phyloP scores from a whole-genome alignment of 2,797 vertebrate species.

The Selene dorsalis region DNA sequence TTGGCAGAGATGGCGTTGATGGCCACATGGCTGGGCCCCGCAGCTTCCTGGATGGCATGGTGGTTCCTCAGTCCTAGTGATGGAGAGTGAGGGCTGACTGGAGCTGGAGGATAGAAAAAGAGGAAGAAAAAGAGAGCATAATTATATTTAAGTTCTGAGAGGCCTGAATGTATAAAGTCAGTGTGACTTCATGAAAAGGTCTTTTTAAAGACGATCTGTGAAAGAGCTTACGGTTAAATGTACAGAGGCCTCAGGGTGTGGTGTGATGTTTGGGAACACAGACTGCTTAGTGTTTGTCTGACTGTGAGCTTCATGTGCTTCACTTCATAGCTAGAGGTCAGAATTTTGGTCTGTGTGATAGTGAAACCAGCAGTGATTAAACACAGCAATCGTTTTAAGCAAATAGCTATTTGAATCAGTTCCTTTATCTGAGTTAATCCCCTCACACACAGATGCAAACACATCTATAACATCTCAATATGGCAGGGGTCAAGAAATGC shows the following conservation, averaged over 20 bases:
- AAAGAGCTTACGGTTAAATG: conserved; percentile 50
- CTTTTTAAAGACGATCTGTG: conserved; percentile 39
- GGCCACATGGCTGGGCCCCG: conserved; percentile 97
- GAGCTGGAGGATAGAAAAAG: conserved; percentile 72
- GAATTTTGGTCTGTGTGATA: conserved; percentile 33
- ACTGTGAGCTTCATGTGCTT: conserved; percentile 26
- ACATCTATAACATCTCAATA: background rate
- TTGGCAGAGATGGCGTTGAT: conserved; percentile 99
- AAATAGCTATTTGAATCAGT: conserved; percentile 5
- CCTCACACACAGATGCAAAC: background rate
- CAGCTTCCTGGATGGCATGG: conserved; percentile 94
- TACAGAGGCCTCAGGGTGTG: conserved; percentile 23
- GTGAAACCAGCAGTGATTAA: conserved; percentile 12
- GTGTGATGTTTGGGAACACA: conserved; percentile 37
- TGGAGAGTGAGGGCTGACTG: conserved; percentile 87
- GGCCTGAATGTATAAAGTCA: conserved; percentile 26
- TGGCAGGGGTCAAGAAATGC: background rate
- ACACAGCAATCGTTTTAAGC: background rate
- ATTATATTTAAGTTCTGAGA: background rate
- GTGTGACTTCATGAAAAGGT: conserved; percentile 46
- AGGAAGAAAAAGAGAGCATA: background rate
- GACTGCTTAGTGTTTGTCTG: conserved; percentile 41
- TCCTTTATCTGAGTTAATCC: background rate
- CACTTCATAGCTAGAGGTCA: conserved; percentile 27
- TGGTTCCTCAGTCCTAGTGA: conserved; percentile 89